Conservation (phyloP, 2,797 vertebrate species). For the Okamejei kenojei region DNA sequence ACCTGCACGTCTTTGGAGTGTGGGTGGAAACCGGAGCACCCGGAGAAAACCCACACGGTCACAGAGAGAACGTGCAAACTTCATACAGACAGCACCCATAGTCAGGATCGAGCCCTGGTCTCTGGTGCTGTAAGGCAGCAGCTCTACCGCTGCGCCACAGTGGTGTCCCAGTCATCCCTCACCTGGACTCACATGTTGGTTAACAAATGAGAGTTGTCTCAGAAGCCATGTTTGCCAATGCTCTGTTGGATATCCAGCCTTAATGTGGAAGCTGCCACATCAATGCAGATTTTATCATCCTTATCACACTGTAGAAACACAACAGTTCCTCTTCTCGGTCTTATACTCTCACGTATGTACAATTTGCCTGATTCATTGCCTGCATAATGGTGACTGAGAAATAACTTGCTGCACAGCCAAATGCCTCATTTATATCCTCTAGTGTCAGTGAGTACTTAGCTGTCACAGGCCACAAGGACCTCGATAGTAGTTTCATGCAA, state of each 20-base stretch:
- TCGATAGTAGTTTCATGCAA: background rate
- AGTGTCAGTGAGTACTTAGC: background rate
- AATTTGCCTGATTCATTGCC: background rate
- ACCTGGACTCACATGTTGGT: background rate
- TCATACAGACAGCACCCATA: too few relatives aligned
- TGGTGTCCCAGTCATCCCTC: background rate
- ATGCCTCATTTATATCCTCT: background rate
- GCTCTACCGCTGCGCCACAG: too few relatives aligned
- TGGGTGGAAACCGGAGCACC: too few relatives aligned
- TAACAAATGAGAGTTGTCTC: background rate
- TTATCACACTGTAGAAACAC: background rate
- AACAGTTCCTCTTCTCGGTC: background rate
- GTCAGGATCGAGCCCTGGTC: too few relatives aligned
- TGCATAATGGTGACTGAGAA: background rate
- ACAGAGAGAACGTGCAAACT: too few relatives aligned
- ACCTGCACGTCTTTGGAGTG: too few relatives aligned
- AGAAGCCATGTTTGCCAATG: background rate
- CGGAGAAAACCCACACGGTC: too few relatives aligned
- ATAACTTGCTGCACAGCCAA: background rate
- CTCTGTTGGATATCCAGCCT: too few relatives aligned
- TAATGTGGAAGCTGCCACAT: background rate
- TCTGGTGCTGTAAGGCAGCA: too few relatives aligned
- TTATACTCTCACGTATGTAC: background rate
- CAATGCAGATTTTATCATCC: background rate
- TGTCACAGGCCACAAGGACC: background rate